Evolutionary conservation across 2,113 vertebrate species (phyloP).

Genomic region (Aegithalos caudatus): DNA sequence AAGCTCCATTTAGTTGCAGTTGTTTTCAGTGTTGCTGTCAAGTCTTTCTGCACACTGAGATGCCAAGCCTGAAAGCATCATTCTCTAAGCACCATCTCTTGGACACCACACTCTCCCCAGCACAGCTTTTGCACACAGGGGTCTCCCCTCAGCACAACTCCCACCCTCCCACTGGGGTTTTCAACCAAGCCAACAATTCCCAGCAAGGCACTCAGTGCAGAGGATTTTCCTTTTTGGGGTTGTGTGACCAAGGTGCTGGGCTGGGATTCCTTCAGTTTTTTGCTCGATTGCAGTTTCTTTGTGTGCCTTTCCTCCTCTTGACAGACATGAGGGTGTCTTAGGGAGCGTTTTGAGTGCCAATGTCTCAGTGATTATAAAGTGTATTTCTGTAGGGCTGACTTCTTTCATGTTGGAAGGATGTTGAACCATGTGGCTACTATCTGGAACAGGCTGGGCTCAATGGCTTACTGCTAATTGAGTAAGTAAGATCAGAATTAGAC

Average conservation of each 20-base stretch:
- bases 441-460: constrained; percentile 14
- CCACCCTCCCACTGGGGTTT: neutral
- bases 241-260: accelerated
- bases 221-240: neutral
- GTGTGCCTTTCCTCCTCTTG: neutral
- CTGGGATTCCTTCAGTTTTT: neutral
- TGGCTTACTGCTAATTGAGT: constrained; percentile 49
- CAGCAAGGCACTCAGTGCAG: neutral
- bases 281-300: neutral
- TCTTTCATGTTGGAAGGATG: neutral
- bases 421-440: neutral
- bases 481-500: constrained; percentile 50
- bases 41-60: neutral
- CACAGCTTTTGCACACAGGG: neutral
- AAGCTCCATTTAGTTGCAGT: neutral
- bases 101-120: neutral
- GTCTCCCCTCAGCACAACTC: neutral
- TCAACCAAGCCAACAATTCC: neutral
- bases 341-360: accelerated
- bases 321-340: neutral
- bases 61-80: neutral
- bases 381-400: neutral
- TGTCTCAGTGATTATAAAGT: neutral
- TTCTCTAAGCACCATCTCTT: neutral
- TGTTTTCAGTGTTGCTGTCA: neutral